Base-by-base conservation (phyloP, 2,888 invertebrate species). In the Acrobasis suavella region DNA sequence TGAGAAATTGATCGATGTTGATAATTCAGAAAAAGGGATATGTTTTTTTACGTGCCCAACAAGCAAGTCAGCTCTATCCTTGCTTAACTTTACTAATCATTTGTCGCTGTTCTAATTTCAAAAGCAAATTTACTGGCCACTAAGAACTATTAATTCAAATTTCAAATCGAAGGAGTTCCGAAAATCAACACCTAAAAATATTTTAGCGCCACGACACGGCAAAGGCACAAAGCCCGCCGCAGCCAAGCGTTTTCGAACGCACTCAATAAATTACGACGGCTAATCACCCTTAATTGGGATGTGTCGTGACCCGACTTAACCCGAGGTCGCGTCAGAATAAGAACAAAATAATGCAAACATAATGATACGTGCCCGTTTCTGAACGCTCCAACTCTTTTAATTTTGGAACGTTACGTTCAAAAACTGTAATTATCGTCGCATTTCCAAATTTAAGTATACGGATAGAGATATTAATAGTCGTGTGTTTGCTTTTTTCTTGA, bases 231-330 rank as follows among this genome's bases (percentile, higher is more conserved):
- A 87, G 85, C 77, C 59, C 72, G 77, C 87, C 88, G 87, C 86
- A 71, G 74, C 76, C 71, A 74, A 73, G 75, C 77, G 82, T 82
- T 83, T 77, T 69, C 69, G 78, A 82, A 81, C 85, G 83, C 91
- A 89, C 91, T 85, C 88, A 87, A 91, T 92, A 91, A 91, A 91
- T 92, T 90, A 89, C 81, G 80, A 76, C 72, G 77, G 82, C 91
- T 91, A 91, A 92, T 92, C 91, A 89, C 87, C 85, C 83, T 82
- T 92, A 91, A 92, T 91, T 92, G 91, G 91, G 85, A 83, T 80
- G 85, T 85, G 88, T 87, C 89, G 89, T 91, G 91, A 92, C 91
- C 91, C 91, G 83, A 75, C 88, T 88, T 90, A 91, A 91, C 91
- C 91, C 88, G 76, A 81, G 86, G 83, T 86, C 87, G 80, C 75